phyloP scores from a whole-genome alignment of 1,140 invertebrate genomes.

The Globodera ellingtonae region DNA sequence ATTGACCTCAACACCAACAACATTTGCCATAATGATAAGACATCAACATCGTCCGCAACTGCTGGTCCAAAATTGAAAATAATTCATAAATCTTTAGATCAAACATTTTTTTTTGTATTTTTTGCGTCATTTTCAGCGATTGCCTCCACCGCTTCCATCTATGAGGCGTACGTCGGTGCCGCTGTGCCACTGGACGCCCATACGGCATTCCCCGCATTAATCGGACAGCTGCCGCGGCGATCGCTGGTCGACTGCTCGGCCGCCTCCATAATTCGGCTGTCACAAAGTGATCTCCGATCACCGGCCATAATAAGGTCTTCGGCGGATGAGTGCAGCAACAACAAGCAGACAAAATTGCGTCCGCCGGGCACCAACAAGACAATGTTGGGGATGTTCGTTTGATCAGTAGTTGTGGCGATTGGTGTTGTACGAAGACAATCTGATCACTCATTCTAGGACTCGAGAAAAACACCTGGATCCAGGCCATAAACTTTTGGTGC shows the following conservation, averaged over 20 bases:
- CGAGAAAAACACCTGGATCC: too few relatives aligned
- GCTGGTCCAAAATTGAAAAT: too few relatives aligned
- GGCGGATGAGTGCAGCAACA: too few relatives aligned
- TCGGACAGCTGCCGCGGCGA: neutral
- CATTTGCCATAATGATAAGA: too few relatives aligned
- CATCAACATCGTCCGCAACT: too few relatives aligned
- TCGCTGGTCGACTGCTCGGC: slow-evolving; percentile 11
- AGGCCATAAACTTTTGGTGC: too few relatives aligned
- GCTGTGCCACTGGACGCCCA: neutral
- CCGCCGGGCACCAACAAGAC: neutral
- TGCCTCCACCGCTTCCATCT: neutral
- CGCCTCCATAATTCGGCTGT: neutral
- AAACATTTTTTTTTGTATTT: too few relatives aligned
- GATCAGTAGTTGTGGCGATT: neutral
- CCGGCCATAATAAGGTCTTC: neutral
- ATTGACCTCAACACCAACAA: too few relatives aligned
- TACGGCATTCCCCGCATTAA: neutral
- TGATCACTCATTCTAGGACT: neutral
- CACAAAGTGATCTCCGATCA: neutral
- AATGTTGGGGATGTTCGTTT: neutral
- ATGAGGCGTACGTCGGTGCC: slow-evolving; percentile 6
- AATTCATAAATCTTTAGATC: too few relatives aligned
- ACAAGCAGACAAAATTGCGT: too few relatives aligned
- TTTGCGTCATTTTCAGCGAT: neutral
- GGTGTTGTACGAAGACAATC: neutral